Conservation (phyloP, 2,113 vertebrate genomes). For the Nanorana parkeri region DNA sequence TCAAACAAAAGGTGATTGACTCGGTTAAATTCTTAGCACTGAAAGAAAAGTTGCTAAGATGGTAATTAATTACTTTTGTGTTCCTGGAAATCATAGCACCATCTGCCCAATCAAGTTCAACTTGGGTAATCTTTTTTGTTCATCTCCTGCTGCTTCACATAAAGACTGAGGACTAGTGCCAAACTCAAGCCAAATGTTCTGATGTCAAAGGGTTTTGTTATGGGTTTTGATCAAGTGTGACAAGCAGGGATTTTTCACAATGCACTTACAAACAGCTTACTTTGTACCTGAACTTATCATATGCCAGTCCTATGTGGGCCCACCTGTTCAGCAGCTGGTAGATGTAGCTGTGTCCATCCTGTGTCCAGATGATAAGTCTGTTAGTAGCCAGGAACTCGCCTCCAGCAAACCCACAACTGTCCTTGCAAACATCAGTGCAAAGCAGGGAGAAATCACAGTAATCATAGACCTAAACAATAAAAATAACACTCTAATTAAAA, state of each 20-base stretch:
- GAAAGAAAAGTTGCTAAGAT: constrained; percentile 49
- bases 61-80: constrained; percentile 70
- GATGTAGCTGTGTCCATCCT: constrained; percentile 78
- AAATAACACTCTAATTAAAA: no score
- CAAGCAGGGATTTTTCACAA: constrained; percentile 77
- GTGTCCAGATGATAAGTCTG: constrained; percentile 79
- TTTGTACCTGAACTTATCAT: constrained; percentile 77
- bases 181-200: constrained; percentile 73
- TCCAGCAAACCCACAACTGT: constrained; percentile 71
- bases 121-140: constrained; percentile 78
- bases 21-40: constrained; percentile 49
- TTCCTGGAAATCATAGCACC: constrained; percentile 73
- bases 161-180: constrained; percentile 71
- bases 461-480: constrained; percentile 75
- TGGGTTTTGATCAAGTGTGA: constrained; percentile 78
- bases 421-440: constrained; percentile 68
- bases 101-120: constrained; percentile 78
- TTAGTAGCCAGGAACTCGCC: constrained; percentile 78
- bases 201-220: constrained; percentile 79
- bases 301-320: constrained; percentile 72
- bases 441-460: constrained; percentile 81
- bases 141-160: constrained; percentile 75
- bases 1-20: constrained; percentile 35
- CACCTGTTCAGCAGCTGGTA: constrained; percentile 89
- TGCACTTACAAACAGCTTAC: constrained; percentile 76